phyloP scores from a whole-genome alignment of 1,140 invertebrate genomes.

The Akabosia matsudoensis region DNA sequence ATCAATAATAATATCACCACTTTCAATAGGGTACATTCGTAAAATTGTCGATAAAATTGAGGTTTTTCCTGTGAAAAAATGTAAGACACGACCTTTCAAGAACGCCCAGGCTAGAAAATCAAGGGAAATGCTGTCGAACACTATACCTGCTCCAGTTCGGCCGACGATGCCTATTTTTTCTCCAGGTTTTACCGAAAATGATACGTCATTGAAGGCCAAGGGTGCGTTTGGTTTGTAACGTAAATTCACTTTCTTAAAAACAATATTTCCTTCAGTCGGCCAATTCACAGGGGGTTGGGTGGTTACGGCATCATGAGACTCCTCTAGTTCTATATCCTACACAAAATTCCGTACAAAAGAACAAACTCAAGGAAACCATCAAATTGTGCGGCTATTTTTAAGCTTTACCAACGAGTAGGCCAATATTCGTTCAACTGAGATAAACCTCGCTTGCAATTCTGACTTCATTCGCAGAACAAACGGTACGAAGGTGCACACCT shows the following conservation, averaged over 20 bases:
- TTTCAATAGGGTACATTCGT: conserved; percentile 48
- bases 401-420: conserved; percentile 54
- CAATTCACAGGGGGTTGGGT: conserved; percentile 48
- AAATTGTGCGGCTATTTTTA: background rate
- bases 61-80: conserved; percentile 49
- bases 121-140: background rate
- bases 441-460: conserved; percentile 59
- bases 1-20: conserved; percentile 51
- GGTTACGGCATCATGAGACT: background rate
- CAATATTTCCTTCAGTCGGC: conserved; percentile 53
- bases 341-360: conserved; percentile 15
- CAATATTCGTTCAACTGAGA: conserved; percentile 58
- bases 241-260: conserved; percentile 52
- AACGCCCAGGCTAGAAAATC: background rate
- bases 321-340: conserved; percentile 19
- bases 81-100: background rate
- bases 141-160: conserved; percentile 53
- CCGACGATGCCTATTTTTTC: conserved; percentile 59
- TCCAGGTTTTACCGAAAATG: conserved; percentile 53
- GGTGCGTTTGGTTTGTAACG: conserved; percentile 53
- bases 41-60: conserved; percentile 50
- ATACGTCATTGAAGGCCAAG: conserved; percentile 52
- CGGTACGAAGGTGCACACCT: conserved; percentile 59
- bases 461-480: conserved; percentile 58
- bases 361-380: background rate